phyloP scores from a whole-genome alignment of 2,113 vertebrate genomes.

The Caranx melampygus region DNA sequence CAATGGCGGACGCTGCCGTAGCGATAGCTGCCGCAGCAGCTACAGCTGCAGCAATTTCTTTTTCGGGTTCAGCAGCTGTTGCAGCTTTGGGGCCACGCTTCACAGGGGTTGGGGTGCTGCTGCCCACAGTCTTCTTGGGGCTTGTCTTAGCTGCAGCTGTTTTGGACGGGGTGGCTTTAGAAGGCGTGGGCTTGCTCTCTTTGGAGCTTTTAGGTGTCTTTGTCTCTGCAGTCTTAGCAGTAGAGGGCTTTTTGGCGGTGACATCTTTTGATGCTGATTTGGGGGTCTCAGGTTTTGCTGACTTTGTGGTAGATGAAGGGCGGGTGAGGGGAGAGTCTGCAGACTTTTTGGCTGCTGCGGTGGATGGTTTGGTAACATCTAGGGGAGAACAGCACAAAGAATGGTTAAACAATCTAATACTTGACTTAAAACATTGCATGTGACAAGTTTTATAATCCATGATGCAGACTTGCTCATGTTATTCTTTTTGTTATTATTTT shows the following conservation, averaged over 20 bases:
- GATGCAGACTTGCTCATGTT: not conserved
- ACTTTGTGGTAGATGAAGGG: conserved; percentile 69
- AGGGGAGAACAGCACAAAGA: conserved; percentile 26
- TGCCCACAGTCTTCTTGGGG: conserved; percentile 83
- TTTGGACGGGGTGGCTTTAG: conserved; percentile 71
- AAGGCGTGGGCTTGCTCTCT: conserved; percentile 70
- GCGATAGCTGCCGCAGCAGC: conserved; percentile 55
- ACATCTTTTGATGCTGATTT: conserved; percentile 75
- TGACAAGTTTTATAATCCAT: not conserved
- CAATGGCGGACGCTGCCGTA: conserved; percentile 49
- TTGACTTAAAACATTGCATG: not conserved
- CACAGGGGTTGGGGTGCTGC: conserved; percentile 82
- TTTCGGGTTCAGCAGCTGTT: conserved; percentile 35
- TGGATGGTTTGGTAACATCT: conserved; percentile 81
- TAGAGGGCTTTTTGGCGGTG: conserved; percentile 71
- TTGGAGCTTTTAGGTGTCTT: conserved; percentile 77
- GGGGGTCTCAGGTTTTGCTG: conserved; percentile 76
- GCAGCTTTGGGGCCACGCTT: conserved; percentile 79
- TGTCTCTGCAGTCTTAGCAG: conserved; percentile 68
- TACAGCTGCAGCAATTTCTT: conserved; percentile 51
- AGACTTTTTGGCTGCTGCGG: conserved; percentile 76
- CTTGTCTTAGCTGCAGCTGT: conserved; percentile 70
- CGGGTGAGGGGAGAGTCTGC: conserved; percentile 74
- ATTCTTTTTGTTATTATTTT: not conserved
- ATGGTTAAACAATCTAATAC: not conserved